Evolutionary conservation across 2,113 vertebrate genomes (phyloP), one percentile per base, ranked within the genome.

Genomic region (Ranitomeya variabilis): DNA sequence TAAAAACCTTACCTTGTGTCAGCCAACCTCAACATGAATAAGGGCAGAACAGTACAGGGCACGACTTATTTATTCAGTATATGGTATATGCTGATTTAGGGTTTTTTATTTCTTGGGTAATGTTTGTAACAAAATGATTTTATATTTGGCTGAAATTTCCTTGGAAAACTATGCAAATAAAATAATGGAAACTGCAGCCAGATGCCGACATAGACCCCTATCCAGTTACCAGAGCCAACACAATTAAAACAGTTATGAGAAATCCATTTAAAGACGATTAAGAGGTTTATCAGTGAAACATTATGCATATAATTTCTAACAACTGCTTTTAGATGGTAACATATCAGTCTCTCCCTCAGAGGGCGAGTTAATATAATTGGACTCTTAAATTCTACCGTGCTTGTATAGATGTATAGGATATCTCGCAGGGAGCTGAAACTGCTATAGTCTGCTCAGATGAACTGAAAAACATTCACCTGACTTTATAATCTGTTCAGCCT

Each of bases 201-300:
- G 69, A 77, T 77, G 71, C 73, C 23, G 31, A 45, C 31, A 77
- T 77, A 86, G 84, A 86, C 55, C 57, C 31, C 18, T 77, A 62
- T 86, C 31, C 71, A 86, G 84, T 64, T 57, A 86, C 51, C 84
- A 13, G 84, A 86, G 84, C 84, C 84, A 86, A 77, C 71, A 86
- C 84, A 86, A 86, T 86, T 77, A 86, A 54, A 62, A 31, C 57
- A 62, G 55, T 77, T 86, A 77, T 21, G 57, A 77, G 84, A 76
- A 77, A 86, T 77, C 84, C 84, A 86, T 86, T 86, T 86, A 62
- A 77, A 86, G 84, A 62, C 84, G 15, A 86, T 86, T 86, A 86
- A 45, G 69, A 64, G 84, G 84, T 86, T 77, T 86, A 86, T 86
- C 84, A 77, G 84, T 86, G 26, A 76, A 74, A 86, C 84, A 86